Conservation (phyloP, 2,888 invertebrate genomes). For the Heliconius charithonia region DNA sequence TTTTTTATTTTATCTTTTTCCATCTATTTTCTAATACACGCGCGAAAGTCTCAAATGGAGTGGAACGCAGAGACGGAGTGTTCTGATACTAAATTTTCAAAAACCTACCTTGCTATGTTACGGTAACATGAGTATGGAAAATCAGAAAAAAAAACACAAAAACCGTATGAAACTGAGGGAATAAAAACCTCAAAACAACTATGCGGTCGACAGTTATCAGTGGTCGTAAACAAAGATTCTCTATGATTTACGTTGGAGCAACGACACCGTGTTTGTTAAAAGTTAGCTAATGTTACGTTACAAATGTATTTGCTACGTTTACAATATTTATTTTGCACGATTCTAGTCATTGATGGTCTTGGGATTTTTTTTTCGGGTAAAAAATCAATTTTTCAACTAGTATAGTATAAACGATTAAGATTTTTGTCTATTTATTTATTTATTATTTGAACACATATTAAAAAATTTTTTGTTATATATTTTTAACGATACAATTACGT, state of each 20-base stretch:
- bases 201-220: constrained; percentile 52
- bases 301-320: constrained; percentile 3
- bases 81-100: background rate
- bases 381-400: background rate
- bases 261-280: constrained; percentile 44
- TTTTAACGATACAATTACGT: no score
- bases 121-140: background rate
- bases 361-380: no score
- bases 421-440: background rate
- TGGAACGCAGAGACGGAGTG: no score
- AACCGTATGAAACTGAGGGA: constrained; percentile 27
- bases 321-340: background rate
- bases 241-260: constrained; percentile 55
- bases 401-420: no score
- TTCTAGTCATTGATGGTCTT: background rate
- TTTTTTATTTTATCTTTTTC: no score
- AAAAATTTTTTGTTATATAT: no score
- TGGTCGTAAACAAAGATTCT: constrained; percentile 62
- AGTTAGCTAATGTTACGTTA: constrained; percentile 24
- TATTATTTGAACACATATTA: background rate
- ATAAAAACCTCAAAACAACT: constrained; percentile 37
- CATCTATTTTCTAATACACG: no score
- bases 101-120: background rate
- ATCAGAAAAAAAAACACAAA: background rate
- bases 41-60: no score